phyloP scores from a whole-genome alignment of 2,797 vertebrate species.

The Lophotriccus pileatus region DNA sequence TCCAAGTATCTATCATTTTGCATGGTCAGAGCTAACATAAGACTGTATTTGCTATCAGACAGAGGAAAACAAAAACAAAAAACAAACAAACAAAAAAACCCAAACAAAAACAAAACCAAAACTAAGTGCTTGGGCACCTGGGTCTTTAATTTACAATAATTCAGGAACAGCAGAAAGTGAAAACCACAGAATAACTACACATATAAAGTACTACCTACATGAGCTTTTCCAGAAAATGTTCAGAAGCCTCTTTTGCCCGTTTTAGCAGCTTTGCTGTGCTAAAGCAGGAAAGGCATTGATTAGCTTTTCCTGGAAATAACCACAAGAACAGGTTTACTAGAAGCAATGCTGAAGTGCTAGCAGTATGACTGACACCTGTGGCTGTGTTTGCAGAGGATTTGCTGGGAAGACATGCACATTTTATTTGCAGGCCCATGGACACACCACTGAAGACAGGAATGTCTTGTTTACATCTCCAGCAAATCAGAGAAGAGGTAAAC shows the following conservation, averaged over 20 bases:
- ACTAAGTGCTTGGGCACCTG: not conserved
- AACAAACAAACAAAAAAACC: not conserved
- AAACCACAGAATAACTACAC: not conserved
- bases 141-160: not conserved
- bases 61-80: not conserved
- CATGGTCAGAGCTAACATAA: not conserved
- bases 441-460: not conserved
- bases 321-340: not conserved
- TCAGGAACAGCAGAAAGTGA: not conserved
- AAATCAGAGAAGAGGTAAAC: not conserved
- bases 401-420: not conserved
- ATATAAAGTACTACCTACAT: rapidly evolving
- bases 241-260: rapidly evolving
- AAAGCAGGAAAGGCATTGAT: not conserved
- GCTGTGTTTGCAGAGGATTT: not conserved
- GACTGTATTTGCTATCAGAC: not conserved
- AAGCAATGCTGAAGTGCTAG: not conserved
- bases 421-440: not conserved
- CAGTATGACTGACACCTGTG: not conserved
- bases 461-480: not conserved
- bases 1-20: not conserved
- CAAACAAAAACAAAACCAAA: not conserved
- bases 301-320: slow-evolving; percentile 2
- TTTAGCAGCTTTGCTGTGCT: not conserved
- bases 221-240: not conserved